These are phyloP conservation scores for Asteroscopus sphinx DNA, from an alignment of 2,888 invertebrate genomes.

Conservation along the genomic window DNA sequence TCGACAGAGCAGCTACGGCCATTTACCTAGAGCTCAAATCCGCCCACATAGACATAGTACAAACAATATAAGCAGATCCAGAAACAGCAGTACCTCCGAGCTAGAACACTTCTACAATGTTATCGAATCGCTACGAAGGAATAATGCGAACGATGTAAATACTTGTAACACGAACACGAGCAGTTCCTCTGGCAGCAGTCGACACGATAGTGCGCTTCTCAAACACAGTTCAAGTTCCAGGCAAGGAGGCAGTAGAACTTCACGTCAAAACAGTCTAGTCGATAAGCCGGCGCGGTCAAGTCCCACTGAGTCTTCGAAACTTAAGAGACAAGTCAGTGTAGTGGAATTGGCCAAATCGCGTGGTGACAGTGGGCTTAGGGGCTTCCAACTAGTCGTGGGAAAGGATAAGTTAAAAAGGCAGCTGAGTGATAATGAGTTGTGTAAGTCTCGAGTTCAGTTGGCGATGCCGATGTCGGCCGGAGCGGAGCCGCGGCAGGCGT, in stretches of 20 bases:
- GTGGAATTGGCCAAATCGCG: slow-evolving; percentile 68
- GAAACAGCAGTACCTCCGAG: slow-evolving; percentile 74
- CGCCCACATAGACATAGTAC: slow-evolving; percentile 78
- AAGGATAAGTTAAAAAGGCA: slow-evolving; percentile 82
- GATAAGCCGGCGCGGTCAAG: slow-evolving; percentile 70
- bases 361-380: slow-evolving; percentile 66
- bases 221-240: slow-evolving; percentile 59
- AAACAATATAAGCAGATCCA: slow-evolving; percentile 74
- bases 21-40: slow-evolving; percentile 78
- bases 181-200: slow-evolving; percentile 79
- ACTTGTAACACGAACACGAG: slow-evolving; percentile 73
- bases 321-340: slow-evolving; percentile 80
- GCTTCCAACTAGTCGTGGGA: slow-evolving; percentile 82
- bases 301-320: slow-evolving; percentile 65
- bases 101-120: slow-evolving; percentile 82
- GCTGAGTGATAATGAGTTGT: slow-evolving; percentile 82
- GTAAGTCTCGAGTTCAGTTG: slow-evolving; percentile 75
- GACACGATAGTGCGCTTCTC: slow-evolving; percentile 61
- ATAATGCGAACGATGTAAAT: slow-evolving; percentile 60
- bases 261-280: slow-evolving; percentile 80
- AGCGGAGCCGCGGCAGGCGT: slow-evolving; percentile 79
- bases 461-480: slow-evolving; percentile 88
- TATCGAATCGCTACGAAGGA: slow-evolving; percentile 77
- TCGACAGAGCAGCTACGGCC: slow-evolving; percentile 82
- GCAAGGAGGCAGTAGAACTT: slow-evolving; percentile 59